Evolutionary conservation across 2,888 invertebrate genomes (phyloP).

Genomic region (Platycnemis pennipes): DNA sequence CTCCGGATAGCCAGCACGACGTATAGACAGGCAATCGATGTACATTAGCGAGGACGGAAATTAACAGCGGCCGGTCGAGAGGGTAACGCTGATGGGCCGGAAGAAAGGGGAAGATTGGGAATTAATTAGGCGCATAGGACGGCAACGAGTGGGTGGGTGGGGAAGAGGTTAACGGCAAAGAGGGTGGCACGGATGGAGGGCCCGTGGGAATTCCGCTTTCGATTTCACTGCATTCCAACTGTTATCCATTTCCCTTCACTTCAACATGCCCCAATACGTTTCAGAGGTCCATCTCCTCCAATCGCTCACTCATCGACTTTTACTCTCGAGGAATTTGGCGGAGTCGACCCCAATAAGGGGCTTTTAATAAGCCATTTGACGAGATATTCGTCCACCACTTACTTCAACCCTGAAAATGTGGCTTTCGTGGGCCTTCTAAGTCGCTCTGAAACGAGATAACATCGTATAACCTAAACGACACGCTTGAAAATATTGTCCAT

Average conservation of each 20-base stretch:
- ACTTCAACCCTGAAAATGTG: no score
- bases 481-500: no score
- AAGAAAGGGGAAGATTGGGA: neutral
- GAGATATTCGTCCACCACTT: neutral
- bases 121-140: neutral
- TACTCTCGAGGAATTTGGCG: neutral
- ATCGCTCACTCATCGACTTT: neutral
- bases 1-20: no score
- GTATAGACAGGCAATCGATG: neutral
- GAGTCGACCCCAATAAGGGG: neutral
- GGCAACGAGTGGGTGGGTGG: neutral
- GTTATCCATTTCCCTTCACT: neutral
- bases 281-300: no score
- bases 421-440: no score
- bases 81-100: neutral
- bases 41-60: slow-evolving; percentile 9
- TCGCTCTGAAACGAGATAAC: no score
- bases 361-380: neutral
- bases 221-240: neutral
- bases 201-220: neutral
- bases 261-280: no score
- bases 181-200: neutral
- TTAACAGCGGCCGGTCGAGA: neutral
- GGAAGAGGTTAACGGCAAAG: neutral
- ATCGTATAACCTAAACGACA: no score